Conservation (phyloP, 2,888 invertebrate species). For the Neria commutata region DNA sequence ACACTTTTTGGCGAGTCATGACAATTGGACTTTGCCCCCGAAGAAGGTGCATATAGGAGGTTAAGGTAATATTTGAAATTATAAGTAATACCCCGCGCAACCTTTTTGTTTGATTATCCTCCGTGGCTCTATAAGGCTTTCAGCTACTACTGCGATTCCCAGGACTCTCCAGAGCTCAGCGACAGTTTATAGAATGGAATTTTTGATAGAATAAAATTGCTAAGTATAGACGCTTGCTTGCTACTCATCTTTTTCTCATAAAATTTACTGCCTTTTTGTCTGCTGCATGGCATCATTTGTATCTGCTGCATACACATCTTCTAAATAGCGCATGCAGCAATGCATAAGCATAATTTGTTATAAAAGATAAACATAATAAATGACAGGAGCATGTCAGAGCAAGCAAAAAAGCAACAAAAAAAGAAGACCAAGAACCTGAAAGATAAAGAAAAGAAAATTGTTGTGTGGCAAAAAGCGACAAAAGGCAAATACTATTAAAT, state of each 20-base stretch:
- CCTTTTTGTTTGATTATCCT: not conserved
- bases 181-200: no score
- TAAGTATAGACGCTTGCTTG: no score
- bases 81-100: not conserved
- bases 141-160: no score
- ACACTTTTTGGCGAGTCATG: no score
- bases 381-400: constrained; percentile 49
- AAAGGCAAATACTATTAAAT: constrained; percentile 18
- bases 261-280: not conserved
- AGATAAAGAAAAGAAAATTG: constrained; percentile 33
- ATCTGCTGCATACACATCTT: not conserved
- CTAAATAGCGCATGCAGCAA: not conserved
- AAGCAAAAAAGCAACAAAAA: constrained; percentile 25
- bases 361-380: constrained; percentile 55
- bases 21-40: no score
- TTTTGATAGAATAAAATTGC: no score
- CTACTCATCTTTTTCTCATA: no score
- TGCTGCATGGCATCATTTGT: not conserved
- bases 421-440: not conserved
- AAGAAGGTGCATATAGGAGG: no score
- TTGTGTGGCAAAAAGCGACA: not conserved
- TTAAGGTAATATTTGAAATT: no score
- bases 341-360: not conserved
- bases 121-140: no score
- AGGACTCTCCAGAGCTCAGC: no score